Base-by-base conservation (phyloP, 2,113 vertebrate species). In the Petrocephalus microphthalmus region DNA sequence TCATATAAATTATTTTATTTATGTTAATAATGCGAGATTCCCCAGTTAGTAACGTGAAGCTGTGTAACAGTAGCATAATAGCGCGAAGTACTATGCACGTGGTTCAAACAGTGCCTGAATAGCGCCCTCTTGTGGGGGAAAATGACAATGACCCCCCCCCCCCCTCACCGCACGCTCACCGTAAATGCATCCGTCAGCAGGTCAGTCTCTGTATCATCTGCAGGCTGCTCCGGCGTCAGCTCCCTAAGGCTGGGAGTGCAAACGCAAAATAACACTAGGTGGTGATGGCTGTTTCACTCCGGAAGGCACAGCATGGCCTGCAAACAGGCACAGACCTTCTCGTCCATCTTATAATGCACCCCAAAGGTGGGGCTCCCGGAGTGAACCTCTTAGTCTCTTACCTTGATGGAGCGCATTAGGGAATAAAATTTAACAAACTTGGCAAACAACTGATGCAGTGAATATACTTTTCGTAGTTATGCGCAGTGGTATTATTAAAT, bases 291-390 rank as follows among this genome's bases (percentile, higher is more conserved):
- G 8, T 64, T 64, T 64, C n/a, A 4, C n/a, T 64, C n/a, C 60
- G n/a, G 7, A 29, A 25, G 60, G n/a, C 11, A 1, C 60, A 64
- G 60, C n/a, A 25, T 64, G 22, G 25, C 60, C n/a, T 64, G 60
- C 60, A 29, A 67, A 13, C 25, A 67, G 60, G n/a, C 60, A 67
- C 60, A 29, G n/a, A 99, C 98, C 97, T 99, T 99, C 95, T 99
- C 98, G 94, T 99, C 98, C 97, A 98, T 99, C 93, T 99, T 97
- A 93, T 97, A 99, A 89, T 99, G 97, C 71, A 99, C 98, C 91
- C 98, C 98, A 95, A 99, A 99, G 92, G 99, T 98, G 47, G 98
- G 98, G 91, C 97, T 98, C 89, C 96, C 95, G 90, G 98, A 99
- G 92, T 98, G 99, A 83, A 99, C 97, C 93, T 95, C n/a, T n/a